phyloP scores from a whole-genome alignment of 2,888 invertebrate species.

The Acanthopleura granulata region DNA sequence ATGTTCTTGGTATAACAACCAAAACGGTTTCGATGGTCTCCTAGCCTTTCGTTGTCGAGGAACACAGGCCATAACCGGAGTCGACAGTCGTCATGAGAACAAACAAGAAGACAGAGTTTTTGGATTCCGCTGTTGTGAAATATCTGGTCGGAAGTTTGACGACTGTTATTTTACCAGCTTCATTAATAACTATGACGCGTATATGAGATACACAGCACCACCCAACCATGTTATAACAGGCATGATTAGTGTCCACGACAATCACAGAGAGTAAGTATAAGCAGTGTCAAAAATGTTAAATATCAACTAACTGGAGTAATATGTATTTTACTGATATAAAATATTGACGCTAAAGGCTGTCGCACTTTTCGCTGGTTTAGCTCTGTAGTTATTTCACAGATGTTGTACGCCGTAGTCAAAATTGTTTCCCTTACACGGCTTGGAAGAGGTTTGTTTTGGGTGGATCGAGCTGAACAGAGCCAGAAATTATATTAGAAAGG shows the following conservation, averaged over 20 bases:
- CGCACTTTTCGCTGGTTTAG: too few species aligned
- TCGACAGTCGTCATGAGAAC: neutral
- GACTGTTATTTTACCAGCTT: neutral
- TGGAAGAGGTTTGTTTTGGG: too few species aligned
- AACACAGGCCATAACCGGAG: neutral
- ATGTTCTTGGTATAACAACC: neutral
- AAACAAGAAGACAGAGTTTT: slow-evolving; percentile 1
- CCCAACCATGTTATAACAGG: neutral
- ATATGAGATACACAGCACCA: neutral
- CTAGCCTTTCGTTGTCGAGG: slow-evolving; percentile 3
- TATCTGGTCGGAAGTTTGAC: neutral
- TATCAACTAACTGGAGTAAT: too few species aligned
- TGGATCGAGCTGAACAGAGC: too few species aligned
- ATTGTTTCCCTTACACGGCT: too few species aligned
- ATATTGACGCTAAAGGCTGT: too few species aligned
- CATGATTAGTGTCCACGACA: neutral
- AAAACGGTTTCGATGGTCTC: neutral
- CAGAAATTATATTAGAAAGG: too few species aligned
- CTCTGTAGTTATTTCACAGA: too few species aligned
- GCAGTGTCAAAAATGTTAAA: too few species aligned
- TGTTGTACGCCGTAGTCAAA: too few species aligned
- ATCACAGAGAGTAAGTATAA: slow-evolving; percentile 7
- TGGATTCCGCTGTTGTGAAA: slow-evolving; percentile 1
- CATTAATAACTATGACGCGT: neutral
- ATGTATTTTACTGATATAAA: too few species aligned